Evolutionary conservation across 2,888 invertebrate genomes (phyloP).

Genomic region (Drosophila stalkeri): DNA sequence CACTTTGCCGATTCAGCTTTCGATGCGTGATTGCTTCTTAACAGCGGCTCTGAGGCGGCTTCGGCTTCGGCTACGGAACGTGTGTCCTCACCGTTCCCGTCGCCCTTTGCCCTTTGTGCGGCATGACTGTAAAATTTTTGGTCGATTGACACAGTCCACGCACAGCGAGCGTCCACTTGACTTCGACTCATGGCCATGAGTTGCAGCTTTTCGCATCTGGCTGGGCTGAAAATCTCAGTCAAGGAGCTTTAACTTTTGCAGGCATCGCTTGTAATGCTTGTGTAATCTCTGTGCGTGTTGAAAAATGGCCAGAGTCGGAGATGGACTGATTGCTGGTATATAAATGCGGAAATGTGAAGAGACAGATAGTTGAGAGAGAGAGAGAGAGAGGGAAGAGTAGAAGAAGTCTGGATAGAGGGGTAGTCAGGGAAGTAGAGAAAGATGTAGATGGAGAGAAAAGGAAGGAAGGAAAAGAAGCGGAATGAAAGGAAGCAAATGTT

Average conservation of each 20-base stretch:
- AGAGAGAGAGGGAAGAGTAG: not conserved
- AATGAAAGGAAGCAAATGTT: fast-evolving
- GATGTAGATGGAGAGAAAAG: not conserved
- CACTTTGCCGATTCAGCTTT: slow-evolving; percentile 80
- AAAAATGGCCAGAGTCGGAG: not conserved
- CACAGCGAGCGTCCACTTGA: slow-evolving; percentile 48
- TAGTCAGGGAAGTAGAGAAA: not conserved
- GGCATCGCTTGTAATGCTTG: not conserved
- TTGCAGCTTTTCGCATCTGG: slow-evolving; percentile 58
- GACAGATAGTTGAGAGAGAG: not conserved
- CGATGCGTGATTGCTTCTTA: slow-evolving; percentile 78
- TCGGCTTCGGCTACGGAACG: slow-evolving; percentile 7
- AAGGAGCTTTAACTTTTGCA: not conserved
- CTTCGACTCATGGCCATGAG: slow-evolving; percentile 60
- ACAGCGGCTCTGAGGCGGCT: slow-evolving; percentile 46
- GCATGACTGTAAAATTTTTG: slow-evolving; percentile 64
- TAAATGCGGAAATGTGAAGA: not conserved
- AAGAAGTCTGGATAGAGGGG: too few relatives aligned
- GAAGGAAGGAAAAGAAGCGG: not conserved
- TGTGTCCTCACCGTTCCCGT: slow-evolving; percentile 19
- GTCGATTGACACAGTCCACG: slow-evolving; percentile 40
- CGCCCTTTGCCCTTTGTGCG: slow-evolving; percentile 11
- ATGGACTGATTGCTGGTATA: not conserved
- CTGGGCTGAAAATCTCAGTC: slow-evolving; percentile 26
- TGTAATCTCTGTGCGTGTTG: slow-evolving; percentile 7